These are phyloP conservation scores for Eulemur mongoz DNA, from an alignment of 2,797 vertebrate genomes.

Conservation along the genomic window DNA sequence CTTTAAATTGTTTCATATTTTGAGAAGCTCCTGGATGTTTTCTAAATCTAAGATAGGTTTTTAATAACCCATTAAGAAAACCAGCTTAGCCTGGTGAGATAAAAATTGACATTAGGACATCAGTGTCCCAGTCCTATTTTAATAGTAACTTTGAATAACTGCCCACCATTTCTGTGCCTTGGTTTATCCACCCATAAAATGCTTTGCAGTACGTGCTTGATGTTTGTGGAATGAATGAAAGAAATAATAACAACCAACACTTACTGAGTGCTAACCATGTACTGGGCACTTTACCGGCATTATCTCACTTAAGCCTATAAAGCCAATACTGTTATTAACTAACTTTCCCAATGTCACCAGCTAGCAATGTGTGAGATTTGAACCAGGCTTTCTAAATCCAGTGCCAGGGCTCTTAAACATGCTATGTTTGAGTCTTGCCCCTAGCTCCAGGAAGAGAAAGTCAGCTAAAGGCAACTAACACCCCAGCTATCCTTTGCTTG, in stretches of 20 bases:
- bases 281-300: neutral
- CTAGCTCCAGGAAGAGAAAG: neutral
- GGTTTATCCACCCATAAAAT: constrained; percentile 16
- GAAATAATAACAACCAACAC: neutral
- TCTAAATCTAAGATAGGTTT: neutral
- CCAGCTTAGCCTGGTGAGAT: neutral
- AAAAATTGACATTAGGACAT: neutral
- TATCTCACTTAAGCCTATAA: neutral
- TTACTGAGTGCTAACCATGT: neutral
- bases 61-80: neutral
- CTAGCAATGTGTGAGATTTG: neutral
- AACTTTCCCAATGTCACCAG: neutral
- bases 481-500: neutral
- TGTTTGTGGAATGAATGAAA: neutral
- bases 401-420: neutral
- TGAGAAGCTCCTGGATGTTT: neutral
- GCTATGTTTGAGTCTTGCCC: neutral
- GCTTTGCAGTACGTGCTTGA: neutral
- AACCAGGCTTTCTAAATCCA: neutral
- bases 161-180: neutral
- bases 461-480: neutral
- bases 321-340: neutral
- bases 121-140: neutral
- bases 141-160: constrained; percentile 9
- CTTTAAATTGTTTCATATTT: constrained; percentile 4